Conservation (phyloP, 2,113 vertebrate species). For the Pomatostomus ruficeps region DNA sequence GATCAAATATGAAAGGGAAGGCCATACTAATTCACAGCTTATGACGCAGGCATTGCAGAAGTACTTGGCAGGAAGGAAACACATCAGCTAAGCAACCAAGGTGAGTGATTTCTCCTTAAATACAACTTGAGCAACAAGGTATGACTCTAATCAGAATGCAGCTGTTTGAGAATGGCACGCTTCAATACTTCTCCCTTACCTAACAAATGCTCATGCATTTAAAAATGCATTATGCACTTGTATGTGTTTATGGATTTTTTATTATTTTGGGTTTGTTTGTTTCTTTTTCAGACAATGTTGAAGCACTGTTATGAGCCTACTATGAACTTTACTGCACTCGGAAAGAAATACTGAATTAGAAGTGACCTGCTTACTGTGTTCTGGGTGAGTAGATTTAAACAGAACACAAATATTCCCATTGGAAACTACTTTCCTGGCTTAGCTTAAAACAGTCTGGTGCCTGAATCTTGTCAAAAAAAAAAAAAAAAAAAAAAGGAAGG, state of each 20-base stretch:
- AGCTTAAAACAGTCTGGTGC: neutral
- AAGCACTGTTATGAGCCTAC: neutral
- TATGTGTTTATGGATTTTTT: neutral
- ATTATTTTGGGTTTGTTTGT: neutral
- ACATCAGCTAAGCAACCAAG: neutral
- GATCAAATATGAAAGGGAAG: neutral
- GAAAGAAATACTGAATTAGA: neutral
- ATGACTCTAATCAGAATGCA: neutral
- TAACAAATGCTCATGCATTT: neutral
- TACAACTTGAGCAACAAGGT: neutral
- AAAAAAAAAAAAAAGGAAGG: neutral
- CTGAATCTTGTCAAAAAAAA: neutral
- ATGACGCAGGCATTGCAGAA: neutral
- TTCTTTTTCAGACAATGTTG: neutral
- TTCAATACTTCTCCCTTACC: neutral
- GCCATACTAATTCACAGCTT: neutral
- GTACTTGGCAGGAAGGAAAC: neutral
- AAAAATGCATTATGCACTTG: neutral
- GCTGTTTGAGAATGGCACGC: neutral
- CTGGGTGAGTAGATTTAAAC: constrained; percentile 4
- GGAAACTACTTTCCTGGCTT: neutral
- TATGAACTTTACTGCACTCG: neutral
- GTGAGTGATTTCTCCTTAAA: neutral
- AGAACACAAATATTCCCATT: neutral
- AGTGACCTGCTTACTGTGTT: neutral